Conservation (phyloP, 2,113 vertebrate species). For the Nyctereutes procyonoides region DNA sequence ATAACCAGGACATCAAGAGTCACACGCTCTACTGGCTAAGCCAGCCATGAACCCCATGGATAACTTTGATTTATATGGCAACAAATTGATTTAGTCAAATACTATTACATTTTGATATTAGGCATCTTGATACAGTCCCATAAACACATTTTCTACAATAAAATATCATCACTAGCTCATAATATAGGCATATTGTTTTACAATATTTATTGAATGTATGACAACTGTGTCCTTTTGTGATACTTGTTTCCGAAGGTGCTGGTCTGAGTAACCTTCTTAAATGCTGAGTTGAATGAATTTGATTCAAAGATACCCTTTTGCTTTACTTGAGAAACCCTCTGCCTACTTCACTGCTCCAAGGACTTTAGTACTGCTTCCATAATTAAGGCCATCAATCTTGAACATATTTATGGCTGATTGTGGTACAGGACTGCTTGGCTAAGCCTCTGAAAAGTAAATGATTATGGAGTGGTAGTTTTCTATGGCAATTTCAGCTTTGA, state of each 20-base stretch:
- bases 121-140: not conserved
- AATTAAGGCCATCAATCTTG: conserved; percentile 56
- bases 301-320: not conserved
- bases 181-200: not conserved
- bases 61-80: not conserved
- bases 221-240: not conserved
- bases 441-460: conserved; percentile 2
- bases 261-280: not conserved
- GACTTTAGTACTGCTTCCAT: not conserved
- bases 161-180: not conserved
- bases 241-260: not conserved
- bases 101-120: not conserved
- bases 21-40: not conserved
- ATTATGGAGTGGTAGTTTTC: not conserved
- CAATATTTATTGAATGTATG: not conserved
- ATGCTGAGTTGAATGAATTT: not conserved
- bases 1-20: not conserved
- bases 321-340: not conserved
- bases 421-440: not conserved
- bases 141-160: not conserved
- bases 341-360: not conserved
- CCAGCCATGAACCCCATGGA: not conserved
- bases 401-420: conserved; percentile 16
- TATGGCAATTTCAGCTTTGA: not conserved
- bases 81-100: not conserved